Evolutionary conservation across 1,140 invertebrate genomes (phyloP).

Genomic region (Phymastichus coffea): DNA sequence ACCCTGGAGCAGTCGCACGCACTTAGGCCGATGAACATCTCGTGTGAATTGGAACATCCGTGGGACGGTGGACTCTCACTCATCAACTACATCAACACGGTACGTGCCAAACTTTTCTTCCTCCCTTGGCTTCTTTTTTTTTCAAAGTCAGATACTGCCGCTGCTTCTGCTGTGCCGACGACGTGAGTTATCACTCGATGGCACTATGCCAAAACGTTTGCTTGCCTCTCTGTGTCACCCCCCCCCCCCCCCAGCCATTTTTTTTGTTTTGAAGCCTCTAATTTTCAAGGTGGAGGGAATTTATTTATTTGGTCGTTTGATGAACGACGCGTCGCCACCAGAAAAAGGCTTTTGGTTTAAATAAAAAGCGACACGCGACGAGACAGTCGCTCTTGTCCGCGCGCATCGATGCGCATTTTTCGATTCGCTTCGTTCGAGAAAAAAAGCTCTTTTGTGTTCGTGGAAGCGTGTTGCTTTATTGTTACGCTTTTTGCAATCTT

Average conservation of each 20-base stretch:
- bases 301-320: slow-evolving; percentile 43
- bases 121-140: too few relatives aligned
- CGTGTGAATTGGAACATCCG: slow-evolving; percentile 70
- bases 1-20: slow-evolving; percentile 67
- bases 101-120: too few relatives aligned
- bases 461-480: background rate
- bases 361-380: too few relatives aligned
- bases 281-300: too few relatives aligned
- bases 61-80: slow-evolving; percentile 79
- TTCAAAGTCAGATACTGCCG: slow-evolving; percentile 28
- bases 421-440: slow-evolving; percentile 28
- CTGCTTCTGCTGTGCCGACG: slow-evolving; percentile 26
- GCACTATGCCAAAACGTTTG: too few relatives aligned
- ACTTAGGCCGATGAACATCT: slow-evolving; percentile 66
- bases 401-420: slow-evolving; percentile 37
- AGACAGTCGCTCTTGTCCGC: too few relatives aligned
- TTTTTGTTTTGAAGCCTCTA: too few relatives aligned
- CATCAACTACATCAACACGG: slow-evolving; percentile 78
- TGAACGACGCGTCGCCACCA: slow-evolving; percentile 37
- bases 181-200: background rate
- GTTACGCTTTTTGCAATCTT: background rate
- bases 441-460: background rate
- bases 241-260: too few relatives aligned
- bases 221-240: too few relatives aligned
- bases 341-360: too few relatives aligned